Evolutionary conservation across 2,113 vertebrate species (phyloP), one percentile per base, ranked within the genome.

Genomic region (Vidua macroura): DNA sequence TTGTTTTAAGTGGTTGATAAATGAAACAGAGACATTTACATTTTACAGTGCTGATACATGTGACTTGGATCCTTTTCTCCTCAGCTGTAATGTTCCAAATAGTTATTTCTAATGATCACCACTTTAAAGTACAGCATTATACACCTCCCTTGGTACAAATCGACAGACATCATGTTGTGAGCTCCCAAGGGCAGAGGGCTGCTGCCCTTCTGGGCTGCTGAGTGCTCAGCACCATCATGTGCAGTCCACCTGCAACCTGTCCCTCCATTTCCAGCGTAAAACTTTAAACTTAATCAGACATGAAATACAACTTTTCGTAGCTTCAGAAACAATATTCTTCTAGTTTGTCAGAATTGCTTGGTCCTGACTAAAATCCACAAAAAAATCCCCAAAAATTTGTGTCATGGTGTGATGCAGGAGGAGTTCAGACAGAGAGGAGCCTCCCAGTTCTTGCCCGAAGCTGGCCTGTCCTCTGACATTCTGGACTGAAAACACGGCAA

Each of bases 141-240:
- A 30, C 21, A 88, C 16, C 21, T 86, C 25, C n/a, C 41, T 83
- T 56, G 44, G 23, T 93, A 70, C 51, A 77, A 66, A 77, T 11
- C 3, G 5, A 70, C 33, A 51, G 6, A 28, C 39, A 14, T 8
- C 31, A 11, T 23, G 5, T 1, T 33, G 13, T 51, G 49, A 58
- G 59, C 25, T 88, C 49, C 64, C 41, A 44, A 43, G 46, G 19
- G 17, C 24, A 80, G 58, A 55, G 25, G 15, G 30, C 8, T 92
- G 66, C 68, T 81, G 44, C 58, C 30, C 9, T 24, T 44, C 62
- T 25, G 58, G 25, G 18, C 35, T 76, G 15, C 21, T 43, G 14
- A 30, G 48, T 1, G 1, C 59, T 51, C 39, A 30, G 27, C 39
- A 66, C 37, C 41, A 20, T 8, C 31, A 16, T 0, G 0, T n/a